Evolutionary conservation across 2,113 vertebrate genomes (phyloP).

Genomic region (Bubo blakistoni): DNA sequence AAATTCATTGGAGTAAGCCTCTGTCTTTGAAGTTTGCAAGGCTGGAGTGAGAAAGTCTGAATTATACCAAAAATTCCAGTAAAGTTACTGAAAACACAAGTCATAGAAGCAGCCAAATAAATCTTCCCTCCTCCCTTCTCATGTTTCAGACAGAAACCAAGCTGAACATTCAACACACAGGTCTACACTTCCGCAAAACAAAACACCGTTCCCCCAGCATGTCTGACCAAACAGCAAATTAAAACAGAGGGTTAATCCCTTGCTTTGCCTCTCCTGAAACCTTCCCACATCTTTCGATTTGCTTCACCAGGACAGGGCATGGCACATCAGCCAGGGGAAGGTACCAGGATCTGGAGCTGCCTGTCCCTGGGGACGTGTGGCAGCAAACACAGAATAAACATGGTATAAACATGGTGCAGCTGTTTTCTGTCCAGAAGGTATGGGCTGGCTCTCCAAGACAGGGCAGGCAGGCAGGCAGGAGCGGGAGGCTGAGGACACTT

Average conservation of each 20-base stretch:
- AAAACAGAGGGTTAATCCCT: background rate
- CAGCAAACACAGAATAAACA: background rate
- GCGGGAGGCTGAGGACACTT: background rate
- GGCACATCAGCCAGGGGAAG: background rate
- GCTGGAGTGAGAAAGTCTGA: background rate
- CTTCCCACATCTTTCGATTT: background rate
- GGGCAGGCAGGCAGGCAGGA: background rate
- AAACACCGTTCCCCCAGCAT: background rate
- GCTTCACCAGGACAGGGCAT: background rate
- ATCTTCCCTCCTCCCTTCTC: background rate
- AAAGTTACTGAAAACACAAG: slow-evolving; percentile 3
- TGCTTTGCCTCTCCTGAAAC: background rate
- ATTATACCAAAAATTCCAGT: background rate
- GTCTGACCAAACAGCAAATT: background rate
- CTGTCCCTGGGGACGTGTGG: background rate
- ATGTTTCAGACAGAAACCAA: background rate
- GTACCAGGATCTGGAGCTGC: background rate
- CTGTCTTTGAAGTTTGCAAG: background rate
- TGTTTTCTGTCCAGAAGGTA: background rate
- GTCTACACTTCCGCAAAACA: background rate
- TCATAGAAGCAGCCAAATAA: background rate
- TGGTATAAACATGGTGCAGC: rapidly evolving
- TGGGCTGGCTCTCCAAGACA: background rate
- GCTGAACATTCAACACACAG: background rate
- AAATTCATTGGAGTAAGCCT: background rate